Percentiles rank a stretch among this genome's conserved stretches.
Conservation (phyloP, 2,113 vertebrate genomes). For the Numenius arquata region DNA sequence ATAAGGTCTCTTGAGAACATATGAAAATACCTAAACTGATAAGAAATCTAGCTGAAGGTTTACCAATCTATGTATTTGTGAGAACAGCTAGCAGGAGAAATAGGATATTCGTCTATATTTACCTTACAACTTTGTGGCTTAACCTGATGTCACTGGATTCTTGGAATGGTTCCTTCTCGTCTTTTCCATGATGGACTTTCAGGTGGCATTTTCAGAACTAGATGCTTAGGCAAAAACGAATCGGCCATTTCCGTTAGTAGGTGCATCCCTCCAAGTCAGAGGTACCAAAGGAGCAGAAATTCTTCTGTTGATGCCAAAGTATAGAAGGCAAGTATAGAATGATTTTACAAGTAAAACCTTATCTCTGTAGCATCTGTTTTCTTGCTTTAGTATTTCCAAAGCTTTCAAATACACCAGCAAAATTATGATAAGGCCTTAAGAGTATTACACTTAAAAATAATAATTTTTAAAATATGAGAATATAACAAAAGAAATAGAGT, state of each 20-base stretch:
- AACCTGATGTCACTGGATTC: background rate
- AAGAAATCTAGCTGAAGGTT: background rate
- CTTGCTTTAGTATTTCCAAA: background rate
- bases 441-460: background rate
- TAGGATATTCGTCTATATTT: background rate
- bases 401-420: background rate
- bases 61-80: background rate
- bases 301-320: background rate
- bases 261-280: background rate
- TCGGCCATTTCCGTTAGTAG: accelerated
- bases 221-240: background rate
- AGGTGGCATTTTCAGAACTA: background rate
- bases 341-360: background rate
- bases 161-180: background rate
- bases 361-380: background rate
- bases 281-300: background rate
- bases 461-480: background rate
- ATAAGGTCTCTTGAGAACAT: background rate
- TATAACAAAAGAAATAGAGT: background rate
- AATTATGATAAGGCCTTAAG: background rate
- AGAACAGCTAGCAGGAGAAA: background rate
- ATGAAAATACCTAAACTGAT: background rate
- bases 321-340: background rate
- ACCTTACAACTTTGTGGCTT: background rate
- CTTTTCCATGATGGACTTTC: background rate